Conservation (phyloP, 2,888 invertebrate species). For the Eurois occulta region DNA sequence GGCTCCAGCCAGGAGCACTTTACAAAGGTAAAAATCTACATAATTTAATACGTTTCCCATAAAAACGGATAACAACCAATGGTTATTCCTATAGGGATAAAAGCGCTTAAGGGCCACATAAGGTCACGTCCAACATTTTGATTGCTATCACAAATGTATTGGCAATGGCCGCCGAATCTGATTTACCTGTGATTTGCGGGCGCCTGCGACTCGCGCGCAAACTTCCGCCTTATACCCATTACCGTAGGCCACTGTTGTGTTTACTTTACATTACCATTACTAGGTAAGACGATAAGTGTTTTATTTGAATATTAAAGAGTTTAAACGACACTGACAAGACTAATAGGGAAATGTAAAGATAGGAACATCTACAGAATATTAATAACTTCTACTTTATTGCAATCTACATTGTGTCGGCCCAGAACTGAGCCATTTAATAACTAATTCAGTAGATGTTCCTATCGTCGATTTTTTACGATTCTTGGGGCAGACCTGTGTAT, state of each 20-base stretch:
- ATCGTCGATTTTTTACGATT: background rate
- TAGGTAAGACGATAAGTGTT: background rate
- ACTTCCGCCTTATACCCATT: constrained; percentile 61
- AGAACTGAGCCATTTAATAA: too few species aligned
- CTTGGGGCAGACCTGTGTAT: background rate
- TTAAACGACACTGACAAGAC: background rate
- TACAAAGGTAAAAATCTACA: background rate
- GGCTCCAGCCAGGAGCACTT: background rate
- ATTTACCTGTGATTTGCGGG: constrained; percentile 74
- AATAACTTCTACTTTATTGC: too few species aligned
- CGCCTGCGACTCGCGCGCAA: constrained; percentile 62
- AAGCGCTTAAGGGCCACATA: constrained; percentile 34
- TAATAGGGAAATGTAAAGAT: background rate
- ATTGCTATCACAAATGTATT: constrained; percentile 75
- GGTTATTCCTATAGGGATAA: background rate
- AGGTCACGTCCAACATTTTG: constrained; percentile 62
- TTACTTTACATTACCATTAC: constrained; percentile 30
- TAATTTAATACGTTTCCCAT: constrained; percentile 1
- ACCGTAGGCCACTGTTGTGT: constrained; percentile 29
- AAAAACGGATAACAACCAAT: constrained; percentile 25
- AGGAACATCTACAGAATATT: background rate
- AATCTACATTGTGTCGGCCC: too few species aligned
- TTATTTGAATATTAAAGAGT: background rate
- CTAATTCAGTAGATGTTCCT: too few species aligned
- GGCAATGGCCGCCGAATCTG: constrained; percentile 69